phyloP scores from a whole-genome alignment of 2,888 invertebrate species.

The Agriopis leucophaearia region DNA sequence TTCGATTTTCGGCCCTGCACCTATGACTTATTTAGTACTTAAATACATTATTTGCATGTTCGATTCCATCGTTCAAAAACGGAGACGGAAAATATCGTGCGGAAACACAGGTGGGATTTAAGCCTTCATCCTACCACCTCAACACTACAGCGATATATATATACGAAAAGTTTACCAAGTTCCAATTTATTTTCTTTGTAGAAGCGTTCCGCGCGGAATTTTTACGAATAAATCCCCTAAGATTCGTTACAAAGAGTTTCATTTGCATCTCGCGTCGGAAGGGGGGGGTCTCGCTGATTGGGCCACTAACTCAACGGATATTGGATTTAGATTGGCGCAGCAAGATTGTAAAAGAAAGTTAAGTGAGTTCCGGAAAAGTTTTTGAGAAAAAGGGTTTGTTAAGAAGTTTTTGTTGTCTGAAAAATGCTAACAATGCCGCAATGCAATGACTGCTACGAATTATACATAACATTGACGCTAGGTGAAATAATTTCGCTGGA shows the following conservation, averaged over 20 bases:
- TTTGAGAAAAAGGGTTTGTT: slow-evolving; percentile 18
- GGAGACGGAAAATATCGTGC: no score
- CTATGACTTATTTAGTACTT: no score
- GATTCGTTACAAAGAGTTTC: slow-evolving; percentile 82
- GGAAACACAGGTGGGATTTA: no score
- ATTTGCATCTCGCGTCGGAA: slow-evolving; percentile 75
- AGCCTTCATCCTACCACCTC: slow-evolving; percentile 5
- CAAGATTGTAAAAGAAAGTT: slow-evolving; percentile 21
- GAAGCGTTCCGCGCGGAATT: slow-evolving; percentile 68
- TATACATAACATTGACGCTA: neutral
- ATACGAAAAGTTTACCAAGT: slow-evolving; percentile 56
- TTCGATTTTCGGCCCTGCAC: no score
- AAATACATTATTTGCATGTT: no score
- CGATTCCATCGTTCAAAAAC: no score
- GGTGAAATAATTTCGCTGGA: neutral
- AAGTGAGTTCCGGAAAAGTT: slow-evolving; percentile 22
- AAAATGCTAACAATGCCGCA: neutral
- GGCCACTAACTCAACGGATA: slow-evolving; percentile 52
- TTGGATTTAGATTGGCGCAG: slow-evolving; percentile 20
- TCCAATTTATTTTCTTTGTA: slow-evolving; percentile 74
- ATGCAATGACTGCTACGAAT: neutral
- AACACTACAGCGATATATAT: slow-evolving; percentile 51
- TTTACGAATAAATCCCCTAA: slow-evolving; percentile 81
- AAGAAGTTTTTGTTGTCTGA: neutral
- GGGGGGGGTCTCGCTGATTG: slow-evolving; percentile 59